phyloP scores from a whole-genome alignment of 2,797 vertebrate species.

The Picus viridis region DNA sequence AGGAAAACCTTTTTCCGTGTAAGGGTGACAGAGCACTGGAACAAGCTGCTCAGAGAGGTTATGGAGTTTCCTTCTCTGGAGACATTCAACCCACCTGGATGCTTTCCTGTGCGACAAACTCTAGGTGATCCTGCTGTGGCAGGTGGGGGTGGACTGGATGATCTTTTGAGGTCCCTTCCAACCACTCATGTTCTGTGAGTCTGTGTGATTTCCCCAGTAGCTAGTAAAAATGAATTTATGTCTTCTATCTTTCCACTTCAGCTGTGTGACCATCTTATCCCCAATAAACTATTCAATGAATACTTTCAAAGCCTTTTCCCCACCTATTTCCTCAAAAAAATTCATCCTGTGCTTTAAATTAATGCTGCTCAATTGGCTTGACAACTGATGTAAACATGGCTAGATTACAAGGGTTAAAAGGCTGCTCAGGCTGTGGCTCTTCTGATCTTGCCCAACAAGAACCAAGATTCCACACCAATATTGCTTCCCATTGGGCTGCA shows the following conservation, averaged over 20 bases:
- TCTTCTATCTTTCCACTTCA: not conserved
- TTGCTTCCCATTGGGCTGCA: not conserved
- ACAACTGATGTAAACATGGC: not conserved
- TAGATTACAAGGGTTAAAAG: not conserved
- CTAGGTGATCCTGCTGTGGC: too few relatives aligned
- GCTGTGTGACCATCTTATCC: not conserved
- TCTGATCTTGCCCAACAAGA: not conserved
- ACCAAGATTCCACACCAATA: not conserved
- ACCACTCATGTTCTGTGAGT: too few relatives aligned
- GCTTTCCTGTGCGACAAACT: too few relatives aligned
- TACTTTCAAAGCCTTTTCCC: not conserved
- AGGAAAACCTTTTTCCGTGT: too few relatives aligned
- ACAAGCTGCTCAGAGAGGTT: too few relatives aligned
- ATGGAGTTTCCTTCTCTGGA: too few relatives aligned
- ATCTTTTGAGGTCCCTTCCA: too few relatives aligned
- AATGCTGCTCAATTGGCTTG: not conserved
- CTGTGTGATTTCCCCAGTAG: not conserved
- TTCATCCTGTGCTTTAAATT: slow-evolving; percentile 11
- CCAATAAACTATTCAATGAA: not conserved
- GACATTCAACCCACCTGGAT: too few relatives aligned
- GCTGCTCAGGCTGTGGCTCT: not conserved
- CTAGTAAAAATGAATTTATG: not conserved
- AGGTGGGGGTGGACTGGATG: too few relatives aligned
- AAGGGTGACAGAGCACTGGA: too few relatives aligned
- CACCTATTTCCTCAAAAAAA: not conserved